phyloP scores from a whole-genome alignment of 2,797 vertebrate species.

The Orientallactaga sibirica region DNA sequence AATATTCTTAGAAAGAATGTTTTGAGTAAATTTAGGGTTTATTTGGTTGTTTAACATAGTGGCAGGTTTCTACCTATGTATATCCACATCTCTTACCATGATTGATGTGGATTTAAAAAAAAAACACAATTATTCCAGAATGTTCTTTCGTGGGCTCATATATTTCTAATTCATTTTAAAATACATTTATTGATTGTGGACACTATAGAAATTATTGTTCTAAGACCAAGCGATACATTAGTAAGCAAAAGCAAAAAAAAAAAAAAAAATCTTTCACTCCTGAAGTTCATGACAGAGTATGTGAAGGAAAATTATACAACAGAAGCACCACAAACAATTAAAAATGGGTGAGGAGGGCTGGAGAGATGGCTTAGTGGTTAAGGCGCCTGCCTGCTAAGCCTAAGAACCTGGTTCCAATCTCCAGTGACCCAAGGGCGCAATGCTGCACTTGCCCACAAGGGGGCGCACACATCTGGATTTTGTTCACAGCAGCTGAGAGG shows the following conservation, averaged over 20 bases:
- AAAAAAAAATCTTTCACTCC: not conserved
- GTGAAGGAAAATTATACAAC: not conserved
- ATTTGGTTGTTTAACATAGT: slow-evolving; percentile 15
- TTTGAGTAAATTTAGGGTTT: not conserved
- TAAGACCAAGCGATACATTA: not conserved
- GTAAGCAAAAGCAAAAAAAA: not conserved
- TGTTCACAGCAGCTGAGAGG: no score
- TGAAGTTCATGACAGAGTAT: not conserved
- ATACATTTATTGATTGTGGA: slow-evolving; percentile 42
- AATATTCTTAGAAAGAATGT: no score
- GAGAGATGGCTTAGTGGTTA: no score
- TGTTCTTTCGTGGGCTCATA: not conserved
- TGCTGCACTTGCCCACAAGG: no score
- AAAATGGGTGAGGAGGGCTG: not conserved
- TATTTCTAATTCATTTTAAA: slow-evolving; percentile 52
- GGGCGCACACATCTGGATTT: no score
- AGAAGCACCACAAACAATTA: not conserved
- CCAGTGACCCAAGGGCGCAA: no score
- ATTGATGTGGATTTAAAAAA: slow-evolving; percentile 40
- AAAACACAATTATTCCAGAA: not conserved
- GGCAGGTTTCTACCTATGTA: not conserved
- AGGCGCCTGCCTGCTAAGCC: no score
- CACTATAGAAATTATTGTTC: not conserved
- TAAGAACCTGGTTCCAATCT: no score
- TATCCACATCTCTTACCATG: not conserved